These are phyloP conservation scores for Euspilapteryx auroguttella DNA, from an alignment of 2,888 invertebrate genomes.

Conservation along the genomic window DNA sequence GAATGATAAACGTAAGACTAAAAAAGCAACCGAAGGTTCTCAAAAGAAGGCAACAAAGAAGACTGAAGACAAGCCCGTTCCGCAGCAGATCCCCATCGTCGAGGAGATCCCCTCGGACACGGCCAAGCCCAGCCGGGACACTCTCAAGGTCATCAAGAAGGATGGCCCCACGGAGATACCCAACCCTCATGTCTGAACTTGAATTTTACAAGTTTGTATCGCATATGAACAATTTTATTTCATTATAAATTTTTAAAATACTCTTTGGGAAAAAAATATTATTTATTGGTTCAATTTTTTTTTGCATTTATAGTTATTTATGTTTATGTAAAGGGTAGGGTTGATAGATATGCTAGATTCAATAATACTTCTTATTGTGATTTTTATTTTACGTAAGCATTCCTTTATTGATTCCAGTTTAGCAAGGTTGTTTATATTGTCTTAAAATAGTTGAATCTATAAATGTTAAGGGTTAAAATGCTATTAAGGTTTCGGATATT, in stretches of 20 bases:
- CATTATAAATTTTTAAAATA: not conserved
- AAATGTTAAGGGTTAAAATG: no score
- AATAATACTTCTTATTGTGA: no score
- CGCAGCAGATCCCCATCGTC: conserved; percentile 44
- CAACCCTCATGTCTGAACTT: conserved; percentile 22
- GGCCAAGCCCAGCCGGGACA: conserved; percentile 49
- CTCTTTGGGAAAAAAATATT: not conserved
- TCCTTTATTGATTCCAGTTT: no score
- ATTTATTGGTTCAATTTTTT: no score
- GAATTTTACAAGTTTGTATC: no score
- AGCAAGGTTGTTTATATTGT: no score
- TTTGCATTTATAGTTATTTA: no score
- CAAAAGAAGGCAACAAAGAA: conserved; percentile 6
- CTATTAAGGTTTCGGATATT: no score
- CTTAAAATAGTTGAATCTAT: no score
- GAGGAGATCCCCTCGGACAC: conserved; percentile 60
- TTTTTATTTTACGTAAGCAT: no score
- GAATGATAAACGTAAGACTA: conserved; percentile 1
- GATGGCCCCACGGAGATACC: conserved; percentile 55
- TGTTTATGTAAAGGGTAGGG: no score
- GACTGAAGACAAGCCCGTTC: conserved; percentile 9
- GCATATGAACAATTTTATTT: not conserved
- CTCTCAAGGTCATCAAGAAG: conserved; percentile 63
- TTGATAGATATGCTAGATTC: no score
- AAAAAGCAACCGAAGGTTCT: not conserved